These are phyloP conservation scores for Adrianichthys oophorus DNA, from an alignment of 2,797 vertebrate species.

Conservation along the genomic window DNA sequence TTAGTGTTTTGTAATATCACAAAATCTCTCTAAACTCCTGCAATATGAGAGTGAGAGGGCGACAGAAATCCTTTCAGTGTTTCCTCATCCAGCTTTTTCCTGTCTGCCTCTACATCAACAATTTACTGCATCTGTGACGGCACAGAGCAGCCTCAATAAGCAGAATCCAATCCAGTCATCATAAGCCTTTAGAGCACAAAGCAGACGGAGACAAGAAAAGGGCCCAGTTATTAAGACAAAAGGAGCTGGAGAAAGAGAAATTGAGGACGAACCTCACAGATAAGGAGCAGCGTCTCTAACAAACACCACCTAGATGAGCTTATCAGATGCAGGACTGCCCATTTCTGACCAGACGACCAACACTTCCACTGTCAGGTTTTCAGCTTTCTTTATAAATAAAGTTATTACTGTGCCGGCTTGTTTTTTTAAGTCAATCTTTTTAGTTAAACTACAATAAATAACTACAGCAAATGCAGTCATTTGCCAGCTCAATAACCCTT, in stretches of 20 bases:
- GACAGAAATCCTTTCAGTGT: conserved; percentile 48
- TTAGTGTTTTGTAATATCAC: too few species aligned
- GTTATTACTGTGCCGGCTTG: too few species aligned
- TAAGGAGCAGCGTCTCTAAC: conserved; percentile 2
- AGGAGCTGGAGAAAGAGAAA: conserved; percentile 36
- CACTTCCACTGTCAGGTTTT: too few species aligned
- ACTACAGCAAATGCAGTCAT: too few species aligned
- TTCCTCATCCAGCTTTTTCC: conserved; percentile 31
- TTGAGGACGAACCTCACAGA: conserved; percentile 20
- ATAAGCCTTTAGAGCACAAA: conserved; percentile 52
- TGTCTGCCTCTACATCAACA: conserved; percentile 70
- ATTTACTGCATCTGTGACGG: conserved; percentile 65
- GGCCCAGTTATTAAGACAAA: conserved; percentile 23
- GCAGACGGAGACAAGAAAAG: conserved; percentile 40
- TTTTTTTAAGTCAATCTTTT: too few species aligned
- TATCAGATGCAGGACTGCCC: background rate
- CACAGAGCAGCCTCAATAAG: conserved; percentile 61
- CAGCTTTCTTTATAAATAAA: too few species aligned
- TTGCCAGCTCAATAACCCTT: too few species aligned
- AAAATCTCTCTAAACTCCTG: too few species aligned
- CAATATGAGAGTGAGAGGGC: too few species aligned
- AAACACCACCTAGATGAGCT: conserved; percentile 12
- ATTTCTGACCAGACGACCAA: too few species aligned
- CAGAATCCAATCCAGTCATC: conserved; percentile 37
- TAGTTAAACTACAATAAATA: too few species aligned